phyloP scores from a whole-genome alignment of 2,888 invertebrate species.

The Eucera pruinosa region DNA sequence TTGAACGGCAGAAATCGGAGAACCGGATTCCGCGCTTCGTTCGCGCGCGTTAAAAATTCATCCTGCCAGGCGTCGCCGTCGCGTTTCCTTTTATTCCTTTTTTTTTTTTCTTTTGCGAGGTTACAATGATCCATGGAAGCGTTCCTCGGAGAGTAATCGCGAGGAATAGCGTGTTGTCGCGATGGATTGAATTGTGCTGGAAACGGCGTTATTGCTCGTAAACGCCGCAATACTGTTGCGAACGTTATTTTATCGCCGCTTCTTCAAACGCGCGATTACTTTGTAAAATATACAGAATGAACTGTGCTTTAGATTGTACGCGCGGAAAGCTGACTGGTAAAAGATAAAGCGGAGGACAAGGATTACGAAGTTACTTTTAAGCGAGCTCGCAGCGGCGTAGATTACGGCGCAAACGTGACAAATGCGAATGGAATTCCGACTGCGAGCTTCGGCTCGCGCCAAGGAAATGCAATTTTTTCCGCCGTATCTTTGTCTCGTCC shows the following conservation, averaged over 20 bases:
- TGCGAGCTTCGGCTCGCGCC: neutral
- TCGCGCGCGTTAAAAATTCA: constrained; percentile 17
- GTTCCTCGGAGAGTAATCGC: constrained; percentile 1
- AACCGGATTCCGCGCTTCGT: no score
- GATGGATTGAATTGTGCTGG: constrained; percentile 12
- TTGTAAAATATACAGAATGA: neutral
- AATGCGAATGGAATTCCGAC: neutral
- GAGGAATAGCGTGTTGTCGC: neutral
- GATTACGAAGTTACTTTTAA: neutral
- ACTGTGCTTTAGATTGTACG: neutral
- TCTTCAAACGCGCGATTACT: no score
- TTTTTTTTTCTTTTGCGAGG: neutral
- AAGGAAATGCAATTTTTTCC: neutral
- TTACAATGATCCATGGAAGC: neutral
- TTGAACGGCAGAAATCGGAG: no score
- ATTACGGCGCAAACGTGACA: constrained; percentile 3
- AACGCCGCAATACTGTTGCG: neutral
- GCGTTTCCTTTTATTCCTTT: no score
- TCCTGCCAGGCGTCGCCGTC: neutral
- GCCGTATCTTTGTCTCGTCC: neutral
- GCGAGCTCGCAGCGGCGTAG: neutral
- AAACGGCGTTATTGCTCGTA: neutral
- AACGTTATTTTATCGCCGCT: neutral
- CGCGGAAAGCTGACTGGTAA: neutral
- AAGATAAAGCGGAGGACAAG: neutral